These are phyloP conservation scores for Apamea crenata DNA, from an alignment of 2,888 invertebrate species.

Conservation along the genomic window DNA sequence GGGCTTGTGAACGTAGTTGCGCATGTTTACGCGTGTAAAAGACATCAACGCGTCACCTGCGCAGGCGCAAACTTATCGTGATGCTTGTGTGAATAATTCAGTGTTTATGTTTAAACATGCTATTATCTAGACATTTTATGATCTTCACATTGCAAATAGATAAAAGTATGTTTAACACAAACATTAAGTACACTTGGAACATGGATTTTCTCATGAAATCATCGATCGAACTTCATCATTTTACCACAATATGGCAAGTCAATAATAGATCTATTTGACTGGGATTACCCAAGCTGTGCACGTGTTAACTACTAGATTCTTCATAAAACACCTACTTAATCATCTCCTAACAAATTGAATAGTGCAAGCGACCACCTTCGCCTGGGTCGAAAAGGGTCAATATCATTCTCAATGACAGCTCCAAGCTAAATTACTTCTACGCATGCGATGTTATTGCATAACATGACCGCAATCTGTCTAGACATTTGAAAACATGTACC, in stretches of 20 bases:
- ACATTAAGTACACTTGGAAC: conserved; percentile 19
- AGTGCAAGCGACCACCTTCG: conserved; percentile 49
- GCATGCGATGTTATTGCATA: conserved; percentile 61
- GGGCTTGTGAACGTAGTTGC: conserved; percentile 4
- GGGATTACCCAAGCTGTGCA: conserved; percentile 7
- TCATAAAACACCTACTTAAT: conserved; percentile 17
- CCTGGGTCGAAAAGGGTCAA: conserved; percentile 64
- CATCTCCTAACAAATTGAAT: conserved; percentile 20
- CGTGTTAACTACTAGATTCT: conserved; percentile 1
- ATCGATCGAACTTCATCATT: conserved; percentile 8
- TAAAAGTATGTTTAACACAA: conserved; percentile 42
- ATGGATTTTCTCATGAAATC: conserved; percentile 15
- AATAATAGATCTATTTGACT: conserved; percentile 26
- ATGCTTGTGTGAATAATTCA: conserved; percentile 33
- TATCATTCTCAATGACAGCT: conserved; percentile 60
- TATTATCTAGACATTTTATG: conserved; percentile 38
- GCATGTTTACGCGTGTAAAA: conserved; percentile 58
- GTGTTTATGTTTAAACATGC: conserved; percentile 40
- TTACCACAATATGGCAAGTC: conserved; percentile 26
- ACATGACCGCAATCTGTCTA: conserved; percentile 57
- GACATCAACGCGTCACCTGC: conserved; percentile 72
- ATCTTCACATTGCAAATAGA: conserved; percentile 28
- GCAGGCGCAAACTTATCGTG: conserved; percentile 38
- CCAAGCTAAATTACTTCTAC: conserved; percentile 57
- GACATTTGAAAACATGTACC: conserved; percentile 32